Evolutionary conservation across 2,113 vertebrate genomes (phyloP).

Genomic region (Microtus oregoni): DNA sequence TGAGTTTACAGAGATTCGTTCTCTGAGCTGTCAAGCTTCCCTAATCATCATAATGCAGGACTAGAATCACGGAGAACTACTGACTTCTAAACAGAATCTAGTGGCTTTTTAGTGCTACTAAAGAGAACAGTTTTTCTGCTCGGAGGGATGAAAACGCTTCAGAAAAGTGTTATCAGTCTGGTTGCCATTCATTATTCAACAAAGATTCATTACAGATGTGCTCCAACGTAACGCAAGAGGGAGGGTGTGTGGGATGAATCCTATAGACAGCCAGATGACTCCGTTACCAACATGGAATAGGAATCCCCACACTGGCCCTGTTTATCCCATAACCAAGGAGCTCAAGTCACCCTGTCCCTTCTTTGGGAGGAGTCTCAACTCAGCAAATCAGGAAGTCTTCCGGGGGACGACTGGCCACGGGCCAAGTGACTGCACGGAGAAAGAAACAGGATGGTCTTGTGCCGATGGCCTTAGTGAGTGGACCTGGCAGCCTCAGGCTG

Average conservation of each 20-base stretch:
- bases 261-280: not conserved
- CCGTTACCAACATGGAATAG: not conserved
- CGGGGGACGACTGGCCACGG: not conserved
- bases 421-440: not conserved
- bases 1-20: not conserved
- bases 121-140: not conserved
- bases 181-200: not conserved
- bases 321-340: not conserved
- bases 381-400: conserved; percentile 27
- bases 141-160: not conserved
- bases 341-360: not conserved
- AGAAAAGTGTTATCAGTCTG: not conserved
- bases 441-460: not conserved
- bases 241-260: not conserved
- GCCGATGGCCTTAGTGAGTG: not conserved
- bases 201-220: not conserved
- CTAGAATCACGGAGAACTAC: not conserved
- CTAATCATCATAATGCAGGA: not conserved
- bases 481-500: not conserved
- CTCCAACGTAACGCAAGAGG: not conserved
- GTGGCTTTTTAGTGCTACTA: not conserved
- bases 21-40: not conserved
- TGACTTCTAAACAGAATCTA: not conserved
- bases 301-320: not conserved
- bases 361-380: not conserved